Percentiles rank a stretch among this genome's conserved stretches.
phyloP scores from a whole-genome alignment of 2,888 invertebrate genomes.

The Epicampocera succincta region DNA sequence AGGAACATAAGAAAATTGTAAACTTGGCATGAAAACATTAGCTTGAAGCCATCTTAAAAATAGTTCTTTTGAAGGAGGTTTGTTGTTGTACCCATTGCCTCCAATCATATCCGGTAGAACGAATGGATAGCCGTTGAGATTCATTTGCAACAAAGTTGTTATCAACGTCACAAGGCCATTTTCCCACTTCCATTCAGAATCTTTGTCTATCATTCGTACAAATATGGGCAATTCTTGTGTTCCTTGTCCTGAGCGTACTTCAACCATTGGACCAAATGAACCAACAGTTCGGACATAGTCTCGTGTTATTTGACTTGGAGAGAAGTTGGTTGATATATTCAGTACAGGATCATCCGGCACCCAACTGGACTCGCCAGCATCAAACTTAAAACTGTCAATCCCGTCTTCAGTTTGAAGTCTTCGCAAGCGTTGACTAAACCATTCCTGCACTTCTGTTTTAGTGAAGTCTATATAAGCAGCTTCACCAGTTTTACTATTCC shows the following conservation, averaged over 20 bases:
- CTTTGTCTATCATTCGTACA: conserved; percentile 88
- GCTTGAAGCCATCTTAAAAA: conserved; percentile 90
- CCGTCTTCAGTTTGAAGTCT: conserved; percentile 84
- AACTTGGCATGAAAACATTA: conserved; percentile 88
- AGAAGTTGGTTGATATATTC: conserved; percentile 82
- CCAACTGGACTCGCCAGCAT: conserved; percentile 88
- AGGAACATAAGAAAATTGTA: conserved; percentile 90
- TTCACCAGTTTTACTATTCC: conserved; percentile 80
- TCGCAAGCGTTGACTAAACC: conserved; percentile 83
- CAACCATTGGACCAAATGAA: conserved; percentile 84
- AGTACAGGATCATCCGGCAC: conserved; percentile 84
- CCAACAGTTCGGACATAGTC: conserved; percentile 83
- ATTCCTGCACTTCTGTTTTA: conserved; percentile 84
- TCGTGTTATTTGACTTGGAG: conserved; percentile 81
- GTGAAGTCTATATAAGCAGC: conserved; percentile 87
- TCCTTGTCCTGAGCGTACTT: conserved; percentile 85
- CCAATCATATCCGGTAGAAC: conserved; percentile 91
- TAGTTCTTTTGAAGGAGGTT: conserved; percentile 83
- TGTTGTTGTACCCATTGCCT: conserved; percentile 84
- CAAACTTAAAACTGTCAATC: conserved; percentile 89
- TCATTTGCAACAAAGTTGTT: conserved; percentile 83
- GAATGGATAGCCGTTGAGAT: conserved; percentile 83
- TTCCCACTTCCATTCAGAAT: conserved; percentile 85
- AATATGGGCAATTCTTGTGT: conserved; percentile 87
- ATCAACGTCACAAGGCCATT: conserved; percentile 87